A percentile compares a stretch with the other conserved stretches of the same genome.
Evolutionary conservation across 2,888 invertebrate genomes (phyloP).

Genomic region (Spisula solida): DNA sequence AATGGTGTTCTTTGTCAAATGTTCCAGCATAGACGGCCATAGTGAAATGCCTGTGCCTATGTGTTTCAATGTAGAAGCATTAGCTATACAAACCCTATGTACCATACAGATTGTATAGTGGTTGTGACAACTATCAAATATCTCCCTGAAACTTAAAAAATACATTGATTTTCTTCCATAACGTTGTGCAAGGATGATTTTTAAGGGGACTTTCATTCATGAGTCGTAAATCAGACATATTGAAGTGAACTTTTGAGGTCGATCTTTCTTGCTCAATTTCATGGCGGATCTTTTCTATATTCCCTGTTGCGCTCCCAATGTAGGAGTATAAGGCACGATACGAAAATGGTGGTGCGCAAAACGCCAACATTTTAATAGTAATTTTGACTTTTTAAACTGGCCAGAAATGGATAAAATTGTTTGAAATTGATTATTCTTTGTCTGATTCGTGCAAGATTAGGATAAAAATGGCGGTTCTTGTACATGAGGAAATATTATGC

Average conservation of each 20-base stretch:
- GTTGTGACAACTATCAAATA: conserved; percentile 70
- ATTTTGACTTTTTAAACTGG: conserved; percentile 1
- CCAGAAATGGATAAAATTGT: neutral
- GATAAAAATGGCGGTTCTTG: conserved; percentile 72
- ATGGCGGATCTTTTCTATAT: conserved; percentile 73
- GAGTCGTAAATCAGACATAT: conserved; percentile 78
- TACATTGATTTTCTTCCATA: conserved; percentile 56
- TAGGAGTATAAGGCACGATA: conserved; percentile 31
- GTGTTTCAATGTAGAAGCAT: conserved; percentile 69
- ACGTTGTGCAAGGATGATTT: conserved; percentile 74
- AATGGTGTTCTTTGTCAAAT: conserved; percentile 59
- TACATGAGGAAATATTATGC: conserved; percentile 62
- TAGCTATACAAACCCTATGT: conserved; percentile 75
- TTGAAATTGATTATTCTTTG: conserved; percentile 61
- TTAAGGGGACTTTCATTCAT: conserved; percentile 86
- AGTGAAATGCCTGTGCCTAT: conserved; percentile 60
- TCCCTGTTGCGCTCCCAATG: conserved; percentile 60
- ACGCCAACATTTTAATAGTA: neutral
- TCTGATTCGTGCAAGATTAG: conserved; percentile 43
- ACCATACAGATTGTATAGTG: conserved; percentile 74
- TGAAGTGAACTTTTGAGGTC: conserved; percentile 84
- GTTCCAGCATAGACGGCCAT: conserved; percentile 68
- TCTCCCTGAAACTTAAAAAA: conserved; percentile 58
- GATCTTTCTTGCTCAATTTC: conserved; percentile 79
- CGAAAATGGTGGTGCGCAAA: conserved; percentile 29